A percentile compares a stretch with the other conserved stretches of the same genome.
These are phyloP conservation scores for Ameiurus melas DNA, from an alignment of 2,113 vertebrate species.

Conservation along the genomic window DNA sequence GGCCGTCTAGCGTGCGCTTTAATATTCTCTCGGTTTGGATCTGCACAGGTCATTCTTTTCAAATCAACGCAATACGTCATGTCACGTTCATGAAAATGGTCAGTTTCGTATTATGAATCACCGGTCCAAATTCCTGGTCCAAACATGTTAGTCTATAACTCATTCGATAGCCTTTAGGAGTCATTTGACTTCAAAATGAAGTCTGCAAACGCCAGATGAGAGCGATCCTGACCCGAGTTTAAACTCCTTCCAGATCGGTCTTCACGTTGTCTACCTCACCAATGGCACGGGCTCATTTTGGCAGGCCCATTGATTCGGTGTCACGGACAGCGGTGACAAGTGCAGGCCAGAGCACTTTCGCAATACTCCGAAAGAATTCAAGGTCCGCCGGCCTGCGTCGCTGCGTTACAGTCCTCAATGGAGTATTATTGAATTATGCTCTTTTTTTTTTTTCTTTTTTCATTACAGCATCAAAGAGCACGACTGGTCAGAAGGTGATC, in stretches of 20 bases:
- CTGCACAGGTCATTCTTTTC: slow-evolving; percentile 22
- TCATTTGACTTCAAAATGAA: slow-evolving; percentile 35
- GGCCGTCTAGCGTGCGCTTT: not conserved
- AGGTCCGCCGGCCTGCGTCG: slow-evolving; percentile 60
- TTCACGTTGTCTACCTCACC: slow-evolving; percentile 28
- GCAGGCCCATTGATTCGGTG: slow-evolving; percentile 45
- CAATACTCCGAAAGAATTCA: slow-evolving; percentile 61
- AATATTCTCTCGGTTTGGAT: slow-evolving; percentile 8
- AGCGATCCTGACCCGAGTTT: slow-evolving; percentile 8
- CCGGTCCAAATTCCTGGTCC: slow-evolving; percentile 18
- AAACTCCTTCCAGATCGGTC: slow-evolving; percentile 13
- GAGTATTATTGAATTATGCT: slow-evolving; percentile 73
- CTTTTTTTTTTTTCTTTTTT: slow-evolving; percentile 64
- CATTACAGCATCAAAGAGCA: slow-evolving; percentile 74
- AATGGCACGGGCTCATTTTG: slow-evolving; percentile 52
- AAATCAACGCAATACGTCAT: slow-evolving; percentile 19
- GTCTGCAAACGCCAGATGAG: slow-evolving; percentile 60
- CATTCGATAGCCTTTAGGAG: slow-evolving; percentile 29
- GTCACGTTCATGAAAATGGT: slow-evolving; percentile 12
- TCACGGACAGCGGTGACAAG: slow-evolving; percentile 64
- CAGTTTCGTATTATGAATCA: slow-evolving; percentile 14
- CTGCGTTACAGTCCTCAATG: slow-evolving; percentile 61
- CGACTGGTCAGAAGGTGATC: slow-evolving; percentile 67
- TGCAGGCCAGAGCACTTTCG: slow-evolving; percentile 66
- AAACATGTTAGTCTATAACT: slow-evolving; percentile 44